Conservation (phyloP, 2,113 vertebrate species). For the Callorhinus ursinus region DNA sequence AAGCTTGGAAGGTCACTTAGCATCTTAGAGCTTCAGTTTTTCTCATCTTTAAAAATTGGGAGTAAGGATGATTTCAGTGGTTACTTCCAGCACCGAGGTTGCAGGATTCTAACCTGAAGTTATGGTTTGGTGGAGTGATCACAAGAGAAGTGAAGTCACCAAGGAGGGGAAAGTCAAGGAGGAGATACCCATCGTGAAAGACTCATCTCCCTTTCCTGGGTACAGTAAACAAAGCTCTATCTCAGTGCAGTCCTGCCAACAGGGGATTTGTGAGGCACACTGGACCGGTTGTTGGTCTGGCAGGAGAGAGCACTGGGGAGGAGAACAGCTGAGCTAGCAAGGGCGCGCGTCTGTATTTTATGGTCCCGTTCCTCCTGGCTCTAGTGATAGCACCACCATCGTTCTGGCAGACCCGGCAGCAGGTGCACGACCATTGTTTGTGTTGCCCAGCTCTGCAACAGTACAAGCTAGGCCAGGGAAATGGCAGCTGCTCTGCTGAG, state of each 20-base stretch:
- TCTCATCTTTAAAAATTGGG: not conserved
- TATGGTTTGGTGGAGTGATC: not conserved
- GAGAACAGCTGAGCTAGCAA: constrained; percentile 68
- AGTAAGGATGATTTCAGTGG: not conserved
- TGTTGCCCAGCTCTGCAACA: constrained; percentile 51
- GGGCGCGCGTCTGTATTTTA: not conserved
- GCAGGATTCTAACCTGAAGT: not conserved
- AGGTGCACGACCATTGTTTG: constrained; percentile 69
- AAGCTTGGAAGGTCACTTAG: not conserved
- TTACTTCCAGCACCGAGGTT: not conserved
- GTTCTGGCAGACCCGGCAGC: constrained; percentile 50
- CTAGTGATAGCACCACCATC: not conserved
- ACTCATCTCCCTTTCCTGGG: not conserved
- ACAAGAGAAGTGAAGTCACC: not conserved
- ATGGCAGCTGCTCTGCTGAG: constrained; percentile 76
- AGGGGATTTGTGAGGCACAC: not conserved
- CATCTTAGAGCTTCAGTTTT: not conserved
- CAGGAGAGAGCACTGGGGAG: not conserved
- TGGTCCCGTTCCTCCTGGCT: constrained; percentile 45
- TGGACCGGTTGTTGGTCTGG: not conserved
- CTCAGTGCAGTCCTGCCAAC: not conserved
- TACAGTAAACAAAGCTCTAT: not conserved
- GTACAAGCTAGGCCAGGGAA: constrained; percentile 45
- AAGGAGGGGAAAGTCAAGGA: not conserved
- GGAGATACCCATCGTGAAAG: not conserved